Percentiles rank a stretch among this genome's conserved stretches.
These are phyloP conservation scores for Euzetes globulus DNA, from an alignment of 2,888 invertebrate species.

Conservation along the genomic window DNA sequence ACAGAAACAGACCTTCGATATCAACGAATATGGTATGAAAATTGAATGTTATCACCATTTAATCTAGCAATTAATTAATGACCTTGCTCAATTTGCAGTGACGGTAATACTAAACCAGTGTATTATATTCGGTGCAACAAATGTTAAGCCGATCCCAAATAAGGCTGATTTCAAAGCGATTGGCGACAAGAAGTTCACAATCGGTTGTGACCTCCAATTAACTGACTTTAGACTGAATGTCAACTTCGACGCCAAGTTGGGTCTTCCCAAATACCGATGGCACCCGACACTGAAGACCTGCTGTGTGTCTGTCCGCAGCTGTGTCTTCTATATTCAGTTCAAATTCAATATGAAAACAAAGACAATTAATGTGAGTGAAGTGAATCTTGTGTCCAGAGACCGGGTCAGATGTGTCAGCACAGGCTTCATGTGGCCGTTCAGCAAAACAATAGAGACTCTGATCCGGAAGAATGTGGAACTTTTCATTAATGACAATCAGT, in stretches of 20 bases:
- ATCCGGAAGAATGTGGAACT: conserved; percentile 5
- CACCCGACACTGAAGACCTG: not conserved
- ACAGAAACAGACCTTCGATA: not conserved
- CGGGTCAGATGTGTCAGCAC: not conserved
- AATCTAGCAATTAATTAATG: not conserved
- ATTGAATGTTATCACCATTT: not conserved
- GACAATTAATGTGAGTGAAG: not conserved
- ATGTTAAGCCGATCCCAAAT: not conserved
- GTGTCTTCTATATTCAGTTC: not conserved
- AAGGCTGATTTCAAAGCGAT: not conserved
- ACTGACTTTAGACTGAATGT: not conserved
- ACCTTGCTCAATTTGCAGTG: not conserved
- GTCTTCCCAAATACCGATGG: not conserved
- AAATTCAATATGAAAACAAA: not conserved
- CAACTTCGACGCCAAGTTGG: conserved; percentile 19
- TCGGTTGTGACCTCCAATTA: not conserved
- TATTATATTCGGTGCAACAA: conserved; percentile 1
- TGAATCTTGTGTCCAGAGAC: not conserved
- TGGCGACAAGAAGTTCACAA: not conserved
- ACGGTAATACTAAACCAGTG: conserved; percentile 1
- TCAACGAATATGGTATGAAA: conserved; percentile 5
- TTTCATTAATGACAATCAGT: not conserved
- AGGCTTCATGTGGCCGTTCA: conserved; percentile 7
- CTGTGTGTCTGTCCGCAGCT: not conserved
- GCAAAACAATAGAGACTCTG: not conserved